These are phyloP conservation scores for Coregonus sp. DNA, from an alignment of 2,797 vertebrate species.

Conservation along the genomic window DNA sequence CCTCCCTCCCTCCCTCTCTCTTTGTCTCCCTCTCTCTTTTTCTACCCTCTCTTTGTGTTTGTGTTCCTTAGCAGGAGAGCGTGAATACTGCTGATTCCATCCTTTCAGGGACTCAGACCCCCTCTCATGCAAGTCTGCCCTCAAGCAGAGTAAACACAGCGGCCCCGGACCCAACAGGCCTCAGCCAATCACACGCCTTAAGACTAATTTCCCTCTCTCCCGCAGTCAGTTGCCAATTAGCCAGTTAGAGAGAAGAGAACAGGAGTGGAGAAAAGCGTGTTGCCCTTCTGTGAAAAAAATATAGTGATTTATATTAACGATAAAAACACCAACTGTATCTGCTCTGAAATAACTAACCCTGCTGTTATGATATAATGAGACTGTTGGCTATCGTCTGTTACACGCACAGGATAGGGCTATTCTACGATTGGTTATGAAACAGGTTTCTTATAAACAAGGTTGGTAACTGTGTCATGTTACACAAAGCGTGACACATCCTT, in stretches of 20 bases:
- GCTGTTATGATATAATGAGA: neutral
- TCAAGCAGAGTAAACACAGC: neutral
- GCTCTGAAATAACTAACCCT: neutral
- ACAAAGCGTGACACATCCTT: neutral
- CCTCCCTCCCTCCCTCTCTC: neutral
- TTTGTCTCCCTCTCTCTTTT: conserved; percentile 4
- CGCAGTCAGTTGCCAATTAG: neutral
- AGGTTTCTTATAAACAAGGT: neutral
- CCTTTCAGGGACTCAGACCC: neutral
- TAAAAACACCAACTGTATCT: neutral
- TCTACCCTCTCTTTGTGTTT: neutral
- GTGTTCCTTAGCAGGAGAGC: neutral
- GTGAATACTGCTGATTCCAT: neutral
- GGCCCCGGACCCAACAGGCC: neutral
- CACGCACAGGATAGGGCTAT: neutral
- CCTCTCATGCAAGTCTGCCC: neutral
- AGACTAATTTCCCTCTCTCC: neutral
- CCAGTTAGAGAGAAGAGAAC: neutral
- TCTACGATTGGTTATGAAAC: neutral
- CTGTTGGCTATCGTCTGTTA: neutral
- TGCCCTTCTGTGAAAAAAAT: neutral
- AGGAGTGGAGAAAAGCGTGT: neutral
- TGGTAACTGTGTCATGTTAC: neutral
- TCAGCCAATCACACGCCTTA: neutral
- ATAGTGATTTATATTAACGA: neutral